phyloP scores from a whole-genome alignment of 1,140 invertebrate species.

The Wiebesia pumilae region DNA sequence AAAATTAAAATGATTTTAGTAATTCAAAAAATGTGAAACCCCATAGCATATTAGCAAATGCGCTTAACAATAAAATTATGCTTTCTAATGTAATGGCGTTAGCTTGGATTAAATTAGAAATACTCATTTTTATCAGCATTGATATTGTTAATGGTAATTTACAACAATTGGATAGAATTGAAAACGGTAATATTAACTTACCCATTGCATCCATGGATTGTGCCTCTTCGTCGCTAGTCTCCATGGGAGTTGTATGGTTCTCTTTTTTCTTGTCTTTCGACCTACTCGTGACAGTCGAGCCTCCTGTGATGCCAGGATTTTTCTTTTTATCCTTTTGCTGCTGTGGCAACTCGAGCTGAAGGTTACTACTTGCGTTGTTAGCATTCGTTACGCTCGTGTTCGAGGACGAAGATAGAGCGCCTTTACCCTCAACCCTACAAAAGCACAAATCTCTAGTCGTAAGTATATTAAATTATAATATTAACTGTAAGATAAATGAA shows the following conservation, averaged over 20 bases:
- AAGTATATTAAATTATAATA: background rate
- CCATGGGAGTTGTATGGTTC: slow-evolving; percentile 71
- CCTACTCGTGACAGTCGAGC: slow-evolving; percentile 58
- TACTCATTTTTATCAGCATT: background rate
- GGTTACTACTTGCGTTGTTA: slow-evolving; percentile 57
- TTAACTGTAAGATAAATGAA: background rate
- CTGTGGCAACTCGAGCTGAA: slow-evolving; percentile 33
- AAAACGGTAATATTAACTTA: slow-evolving; percentile 59
- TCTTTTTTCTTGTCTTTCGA: slow-evolving; percentile 74
- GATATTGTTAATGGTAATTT: too few species aligned
- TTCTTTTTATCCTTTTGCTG: slow-evolving; percentile 70
- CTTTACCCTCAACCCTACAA: slow-evolving; percentile 65
- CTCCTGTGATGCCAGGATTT: slow-evolving; percentile 49
- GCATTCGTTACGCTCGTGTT: slow-evolving; percentile 55
- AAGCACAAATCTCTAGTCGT: background rate
- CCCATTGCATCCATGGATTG: slow-evolving; percentile 68
- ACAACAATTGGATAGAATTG: background rate
- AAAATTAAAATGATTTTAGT: background rate
- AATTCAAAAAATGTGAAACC: background rate
- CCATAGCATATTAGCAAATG: background rate
- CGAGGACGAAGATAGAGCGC: slow-evolving; percentile 65
- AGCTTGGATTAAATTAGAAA: background rate
- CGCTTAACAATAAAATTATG: too few species aligned
- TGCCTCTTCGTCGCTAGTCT: slow-evolving; percentile 73
- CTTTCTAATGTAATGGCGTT: too few species aligned